Conservation (phyloP, 2,888 invertebrate genomes). For the Frankliniella fusca region DNA sequence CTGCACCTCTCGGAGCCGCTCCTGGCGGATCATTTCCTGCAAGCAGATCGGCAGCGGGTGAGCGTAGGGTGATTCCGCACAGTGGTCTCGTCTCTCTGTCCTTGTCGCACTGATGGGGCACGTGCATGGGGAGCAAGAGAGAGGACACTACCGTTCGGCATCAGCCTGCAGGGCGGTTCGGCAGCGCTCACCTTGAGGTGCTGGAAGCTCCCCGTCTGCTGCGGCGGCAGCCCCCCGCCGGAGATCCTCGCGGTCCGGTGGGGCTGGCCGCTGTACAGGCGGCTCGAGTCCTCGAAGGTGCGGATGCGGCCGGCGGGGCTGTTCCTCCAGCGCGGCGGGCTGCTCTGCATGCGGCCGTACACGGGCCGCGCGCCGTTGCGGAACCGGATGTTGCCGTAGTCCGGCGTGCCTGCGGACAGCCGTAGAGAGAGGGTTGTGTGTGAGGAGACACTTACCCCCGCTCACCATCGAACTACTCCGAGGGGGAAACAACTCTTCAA, state of each 20-base stretch:
- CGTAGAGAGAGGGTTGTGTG: slow-evolving; percentile 27
- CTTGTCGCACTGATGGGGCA: too few species aligned
- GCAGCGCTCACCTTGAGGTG: slow-evolving; percentile 58
- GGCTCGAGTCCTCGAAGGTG: slow-evolving; percentile 53
- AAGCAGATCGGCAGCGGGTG: slow-evolving; percentile 64
- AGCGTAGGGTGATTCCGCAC: slow-evolving; percentile 35
- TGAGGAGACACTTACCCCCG: slow-evolving; percentile 46
- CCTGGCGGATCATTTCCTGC: slow-evolving; percentile 73
- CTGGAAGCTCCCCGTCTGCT: slow-evolving; percentile 55
- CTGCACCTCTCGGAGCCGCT: slow-evolving; percentile 70
- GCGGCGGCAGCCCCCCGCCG: slow-evolving; percentile 42
- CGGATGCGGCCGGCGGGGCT: slow-evolving; percentile 48
- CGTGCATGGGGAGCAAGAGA: too few species aligned
- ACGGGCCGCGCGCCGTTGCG: slow-evolving; percentile 54
- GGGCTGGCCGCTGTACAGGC: slow-evolving; percentile 48
- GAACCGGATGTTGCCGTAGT: slow-evolving; percentile 48
- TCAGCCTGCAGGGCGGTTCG: too few species aligned
- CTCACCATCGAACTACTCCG: slow-evolving; percentile 50
- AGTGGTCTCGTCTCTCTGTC: too few species aligned
- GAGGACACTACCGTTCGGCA: too few species aligned
- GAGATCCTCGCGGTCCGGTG: slow-evolving; percentile 40
- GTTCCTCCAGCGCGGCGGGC: slow-evolving; percentile 55
- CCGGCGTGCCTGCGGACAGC: slow-evolving; percentile 42
- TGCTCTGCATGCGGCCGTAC: slow-evolving; percentile 68
- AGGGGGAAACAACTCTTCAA: too few species aligned